A percentile compares a stretch with the other conserved stretches of the same genome.
These are phyloP conservation scores for Scomber colias DNA, from an alignment of 2,113 vertebrate species.

Conservation along the genomic window DNA sequence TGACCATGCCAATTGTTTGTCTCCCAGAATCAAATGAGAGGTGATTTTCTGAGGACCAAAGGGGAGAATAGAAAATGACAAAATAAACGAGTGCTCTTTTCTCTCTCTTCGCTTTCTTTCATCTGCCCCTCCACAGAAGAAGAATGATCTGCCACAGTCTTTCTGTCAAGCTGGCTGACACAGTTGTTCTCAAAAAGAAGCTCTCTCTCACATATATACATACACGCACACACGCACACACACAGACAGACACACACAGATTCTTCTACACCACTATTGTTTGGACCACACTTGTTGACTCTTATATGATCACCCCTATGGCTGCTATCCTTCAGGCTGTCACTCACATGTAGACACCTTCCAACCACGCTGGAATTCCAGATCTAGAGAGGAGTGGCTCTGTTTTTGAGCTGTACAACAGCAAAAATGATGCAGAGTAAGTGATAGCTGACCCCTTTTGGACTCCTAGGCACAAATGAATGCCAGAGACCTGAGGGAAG, in stretches of 20 bases:
- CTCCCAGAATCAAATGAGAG: conserved; percentile 57
- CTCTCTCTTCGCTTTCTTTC: conserved; percentile 53
- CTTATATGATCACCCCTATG: conserved; percentile 15
- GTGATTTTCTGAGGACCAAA: conserved; percentile 58
- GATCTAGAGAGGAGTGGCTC: conserved; percentile 7
- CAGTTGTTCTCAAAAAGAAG: conserved; percentile 17
- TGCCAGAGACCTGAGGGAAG: conserved; percentile 18
- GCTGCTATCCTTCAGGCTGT: conserved; percentile 23
- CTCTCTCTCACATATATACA: not conserved
- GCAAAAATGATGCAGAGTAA: conserved; percentile 38
- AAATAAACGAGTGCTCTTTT: conserved; percentile 68
- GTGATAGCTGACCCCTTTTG: not conserved
- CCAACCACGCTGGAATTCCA: not conserved
- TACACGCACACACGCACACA: conserved; percentile 11
- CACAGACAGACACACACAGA: conserved; percentile 11
- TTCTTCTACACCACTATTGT: conserved; percentile 19
- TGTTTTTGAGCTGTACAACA: conserved; percentile 5
- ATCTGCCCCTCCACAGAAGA: conserved; percentile 38
- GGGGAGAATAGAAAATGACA: conserved; percentile 65
- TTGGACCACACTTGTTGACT: conserved; percentile 47
- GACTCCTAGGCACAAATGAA: not conserved
- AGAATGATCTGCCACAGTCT: conserved; percentile 62
- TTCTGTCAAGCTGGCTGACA: conserved; percentile 56
- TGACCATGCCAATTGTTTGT: conserved; percentile 60
- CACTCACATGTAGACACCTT: conserved; percentile 26